Evolutionary conservation across 1,140 invertebrate genomes (phyloP), one percentile per base, ranked within the genome.

Genomic region (Dendrolimus kikuchii): DNA sequence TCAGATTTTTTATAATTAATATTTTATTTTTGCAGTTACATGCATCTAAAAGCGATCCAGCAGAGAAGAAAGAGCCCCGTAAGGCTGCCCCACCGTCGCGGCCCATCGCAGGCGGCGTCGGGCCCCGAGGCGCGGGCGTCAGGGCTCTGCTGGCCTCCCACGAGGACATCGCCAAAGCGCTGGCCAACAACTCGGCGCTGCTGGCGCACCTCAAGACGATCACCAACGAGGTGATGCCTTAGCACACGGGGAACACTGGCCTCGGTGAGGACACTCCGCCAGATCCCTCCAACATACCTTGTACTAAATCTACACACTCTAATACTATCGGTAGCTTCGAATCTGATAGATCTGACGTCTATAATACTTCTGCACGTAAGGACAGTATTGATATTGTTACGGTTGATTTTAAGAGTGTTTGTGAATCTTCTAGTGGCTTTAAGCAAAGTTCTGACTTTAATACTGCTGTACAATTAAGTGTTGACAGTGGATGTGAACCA

Each of bases 121-220:
- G 52, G 5, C 61, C 70, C 43, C 47, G 53, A 9, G 74, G 68
- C 23, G 69, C 64, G 46, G 78, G 73, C 5, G 62, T 72, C 57
- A 68, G 76, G 43, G 78, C 74, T 47, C 64, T 81, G 57, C 62
- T 76, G 47, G 64, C 63, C 6, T 68, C 75, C 47, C 71, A 76
- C 38, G 77, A 71, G 37, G 76, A 78, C 39, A 49, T 79, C 39
- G 65, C 68, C 2, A 51, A 57, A 37, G 59, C 53, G 43, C 65
- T 69, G 45, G 62, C 66, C 23, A 42, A 49, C 55, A 71, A 72
- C 74, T 55, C 71, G 4, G 68, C 71, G 54, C 73, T 78, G 46
- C 48, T 80, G 40, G 67, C 68, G 49, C 63, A 64, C n/a, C 71
- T 76, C 23, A 23, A 60, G 51, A 61, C 58, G 40, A 54, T 67